Evolutionary conservation across 2,888 invertebrate genomes (phyloP), one percentile per base, ranked within the genome.

Genomic region (Andricus curvator): DNA sequence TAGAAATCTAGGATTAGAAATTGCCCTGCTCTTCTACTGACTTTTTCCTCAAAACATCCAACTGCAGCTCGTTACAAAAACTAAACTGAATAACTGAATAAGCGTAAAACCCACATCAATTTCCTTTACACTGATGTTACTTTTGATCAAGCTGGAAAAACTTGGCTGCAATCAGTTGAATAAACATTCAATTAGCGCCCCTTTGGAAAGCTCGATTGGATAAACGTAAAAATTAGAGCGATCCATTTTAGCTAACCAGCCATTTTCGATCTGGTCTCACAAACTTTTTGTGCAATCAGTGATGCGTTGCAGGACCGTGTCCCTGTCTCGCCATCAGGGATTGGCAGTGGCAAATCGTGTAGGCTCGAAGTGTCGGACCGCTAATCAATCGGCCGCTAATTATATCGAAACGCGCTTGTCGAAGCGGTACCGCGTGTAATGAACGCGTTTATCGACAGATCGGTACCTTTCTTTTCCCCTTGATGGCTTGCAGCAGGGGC

Each of bases 371-470:
- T 74, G 74, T 74, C 51, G 44, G 74, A 74, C 74, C 74, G 51
- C 74, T 74, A 56, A 74, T 74, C 74, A 74, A 74, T 74, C 74
- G 74, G 74, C 51, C 51, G 74, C 74, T 74, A 74, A 74, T 74
- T 74, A 74, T 74, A 74, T 74, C 74, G 74, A 56, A 74, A 74
- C 74, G 51, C 56, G 74, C 29, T 74, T 74, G 74, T 74, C 74
- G 20, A 56, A 33, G 48, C 29, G 33, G 74, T 74, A 56, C 56
- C n/a, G n/a, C 56, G n/a, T 56, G 70, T 51, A 68, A 68, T 68
- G 44, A 68, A 48, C 44, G 68, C 44, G 68, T 68, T 33, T 56
- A 74, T 74, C 74, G 56, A 74, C 33, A 33, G 56, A 74, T 74
- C 51, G 20, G 29, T 51, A 17, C 20, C 51, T 74, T 74, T 33